Percentiles rank a stretch among this genome's conserved stretches.
Evolutionary conservation across 2,888 invertebrate genomes (phyloP).

Genomic region (Cyclophora punctaria): DNA sequence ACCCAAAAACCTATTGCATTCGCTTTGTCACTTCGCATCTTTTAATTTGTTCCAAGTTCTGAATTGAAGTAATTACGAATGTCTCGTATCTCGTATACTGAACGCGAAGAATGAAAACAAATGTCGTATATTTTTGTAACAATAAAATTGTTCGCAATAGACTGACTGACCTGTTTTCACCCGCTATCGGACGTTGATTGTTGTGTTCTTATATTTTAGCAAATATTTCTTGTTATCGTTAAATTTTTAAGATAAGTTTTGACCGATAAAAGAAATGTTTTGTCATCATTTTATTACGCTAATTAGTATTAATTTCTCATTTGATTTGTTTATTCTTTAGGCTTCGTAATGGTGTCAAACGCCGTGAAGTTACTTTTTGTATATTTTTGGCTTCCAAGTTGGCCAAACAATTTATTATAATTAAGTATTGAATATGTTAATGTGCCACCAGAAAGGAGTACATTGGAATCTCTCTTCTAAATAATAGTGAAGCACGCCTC

Average conservation of each 20-base stretch:
- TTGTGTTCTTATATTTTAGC: conserved; percentile 10
- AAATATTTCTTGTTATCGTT: conserved; percentile 16
- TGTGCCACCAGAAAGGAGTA: conserved; percentile 27
- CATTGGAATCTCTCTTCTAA: conserved; percentile 25
- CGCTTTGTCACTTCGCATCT: conserved; percentile 31
- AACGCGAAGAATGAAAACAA: conserved; percentile 11
- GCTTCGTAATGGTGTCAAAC: no score
- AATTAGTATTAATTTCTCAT: no score
- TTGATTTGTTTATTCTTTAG: no score
- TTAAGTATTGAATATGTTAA: conserved; percentile 31
- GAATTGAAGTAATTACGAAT: conserved; percentile 6
- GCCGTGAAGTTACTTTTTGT: no score
- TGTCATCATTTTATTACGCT: no score
- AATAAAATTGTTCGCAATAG: conserved; percentile 18
- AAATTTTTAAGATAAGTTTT: conserved; percentile 17
- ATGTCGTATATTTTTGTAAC: conserved; percentile 11
- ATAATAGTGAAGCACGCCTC: conserved; percentile 33
- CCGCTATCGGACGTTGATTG: conserved; percentile 7
- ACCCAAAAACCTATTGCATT: conserved; percentile 27
- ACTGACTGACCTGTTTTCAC: conserved; percentile 10
- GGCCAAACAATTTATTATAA: conserved; percentile 26
- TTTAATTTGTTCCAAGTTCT: conserved; percentile 10
- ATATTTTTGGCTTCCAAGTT: conserved; percentile 14
- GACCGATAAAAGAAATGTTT: conserved; percentile 18
- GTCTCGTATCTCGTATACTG: neutral